Base-by-base conservation (phyloP, 2,888 invertebrate species). In the Drosophila mimica region DNA sequence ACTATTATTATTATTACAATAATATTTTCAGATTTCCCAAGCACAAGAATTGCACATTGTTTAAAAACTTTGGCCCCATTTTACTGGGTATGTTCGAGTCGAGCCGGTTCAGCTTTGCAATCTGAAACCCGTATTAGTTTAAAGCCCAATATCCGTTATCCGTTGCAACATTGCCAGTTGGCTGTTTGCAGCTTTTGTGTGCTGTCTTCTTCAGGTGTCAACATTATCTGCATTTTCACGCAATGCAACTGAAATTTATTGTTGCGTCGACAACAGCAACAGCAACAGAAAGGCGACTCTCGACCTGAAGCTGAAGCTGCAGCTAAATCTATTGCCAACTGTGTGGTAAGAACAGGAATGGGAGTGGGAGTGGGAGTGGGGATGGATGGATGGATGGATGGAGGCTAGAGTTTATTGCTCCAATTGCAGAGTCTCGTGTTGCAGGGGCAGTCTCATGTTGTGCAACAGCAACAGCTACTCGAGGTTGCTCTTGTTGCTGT, bases 211-310 rank as follows among this genome's bases (percentile, higher is more conserved):
- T 88, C 77, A 79, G 81, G 79, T 85, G 84, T 75, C 79, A 85
- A 84, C 79, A 87, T 81, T 82, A 81, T 84, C 85, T 73, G 66
- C 70, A 82, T 76, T 76, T 82, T 79, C 81, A 76, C 67, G 80
- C 78, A 74, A 52, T 48, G 60, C 60, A 65, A 60, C 62, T 64
- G 63, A 68, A 87, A 82, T 87, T 79, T 81, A 84, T 87, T 73
- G 76, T 62, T 40, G 61, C 64, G 60, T 43, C 63, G 57, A 20
- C 54, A 75, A 54, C 65, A 54, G 25, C 66, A 60, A 25, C 38
- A 48, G 30, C 34, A 48, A 33, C 34, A 52, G 34, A 43, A 48
- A 56, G 20, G 48, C 66, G 60, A 52, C 57, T 56, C 53, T 57
- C 51, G 49, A 58, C 53, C 34, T 67, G 63, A 20, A 31, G 52